Conservation (phyloP, 2,113 vertebrate genomes). For the Albula goreensis region DNA sequence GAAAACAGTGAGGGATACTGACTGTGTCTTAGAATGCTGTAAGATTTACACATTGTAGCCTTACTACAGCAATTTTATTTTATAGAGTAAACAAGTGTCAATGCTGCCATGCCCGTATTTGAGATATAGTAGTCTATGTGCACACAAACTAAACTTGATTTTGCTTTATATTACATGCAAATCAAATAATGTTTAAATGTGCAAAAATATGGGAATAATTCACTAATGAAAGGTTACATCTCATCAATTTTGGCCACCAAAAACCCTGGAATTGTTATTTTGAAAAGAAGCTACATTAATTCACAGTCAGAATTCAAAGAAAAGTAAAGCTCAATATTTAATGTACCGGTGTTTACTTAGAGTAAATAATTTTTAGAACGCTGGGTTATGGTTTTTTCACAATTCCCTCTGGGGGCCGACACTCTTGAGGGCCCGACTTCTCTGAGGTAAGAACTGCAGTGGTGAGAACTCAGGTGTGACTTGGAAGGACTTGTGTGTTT, state of each 20-base stretch:
- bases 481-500: not conserved
- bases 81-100: not conserved
- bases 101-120: not conserved
- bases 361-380: not conserved
- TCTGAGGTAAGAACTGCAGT: not conserved
- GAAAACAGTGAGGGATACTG: constrained; percentile 11
- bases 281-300: not conserved
- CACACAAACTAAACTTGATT: not conserved
- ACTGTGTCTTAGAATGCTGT: not conserved
- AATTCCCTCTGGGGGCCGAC: not conserved
- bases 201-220: not conserved
- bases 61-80: not conserved
- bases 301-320: not conserved
- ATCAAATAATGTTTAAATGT: not conserved
- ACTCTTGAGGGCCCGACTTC: not conserved
- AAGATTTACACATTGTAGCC: not conserved
- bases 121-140: not conserved
- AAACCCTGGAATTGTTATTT: not conserved
- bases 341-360: not conserved
- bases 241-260: not conserved
- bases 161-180: not conserved
- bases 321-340: not conserved
- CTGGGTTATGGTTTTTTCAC: not conserved
- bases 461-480: not conserved
- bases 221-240: not conserved